phyloP scores from a whole-genome alignment of 2,888 invertebrate genomes.

The Marronus borbonicus region DNA sequence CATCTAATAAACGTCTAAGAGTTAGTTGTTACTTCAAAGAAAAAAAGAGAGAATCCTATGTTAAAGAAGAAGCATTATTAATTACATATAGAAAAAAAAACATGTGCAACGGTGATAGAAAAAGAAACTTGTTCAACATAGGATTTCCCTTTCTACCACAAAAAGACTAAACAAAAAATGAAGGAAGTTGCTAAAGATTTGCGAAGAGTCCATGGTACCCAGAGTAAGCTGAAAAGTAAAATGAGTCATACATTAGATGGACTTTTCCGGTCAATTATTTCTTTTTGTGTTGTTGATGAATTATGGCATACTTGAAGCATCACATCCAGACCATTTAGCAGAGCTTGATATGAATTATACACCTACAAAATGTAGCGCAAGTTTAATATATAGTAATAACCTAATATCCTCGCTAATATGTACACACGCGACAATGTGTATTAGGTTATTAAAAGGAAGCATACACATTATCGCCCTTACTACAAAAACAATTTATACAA shows the following conservation, averaged over 20 bases:
- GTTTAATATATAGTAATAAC: conserved; percentile 35
- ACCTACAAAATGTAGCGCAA: conserved; percentile 70
- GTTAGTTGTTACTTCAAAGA: conserved; percentile 47
- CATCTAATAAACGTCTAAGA: conserved; percentile 42
- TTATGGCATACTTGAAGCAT: conserved; percentile 80
- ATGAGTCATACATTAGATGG: conserved; percentile 64
- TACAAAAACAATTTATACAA: not conserved
- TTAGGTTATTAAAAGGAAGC: not conserved
- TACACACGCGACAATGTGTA: conserved; percentile 13
- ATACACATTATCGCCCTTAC: not conserved
- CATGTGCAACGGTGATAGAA: conserved; percentile 31
- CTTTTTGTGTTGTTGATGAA: conserved; percentile 59
- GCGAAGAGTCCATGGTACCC: conserved; percentile 54
- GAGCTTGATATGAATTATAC: conserved; percentile 78
- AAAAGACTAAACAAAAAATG: conserved; percentile 42
- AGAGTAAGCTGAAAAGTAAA: conserved; percentile 54
- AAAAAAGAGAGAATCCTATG: conserved; percentile 48
- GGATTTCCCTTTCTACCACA: conserved; percentile 49
- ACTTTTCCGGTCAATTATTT: conserved; percentile 62
- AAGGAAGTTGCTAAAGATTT: conserved; percentile 45
- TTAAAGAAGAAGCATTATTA: conserved; percentile 50
- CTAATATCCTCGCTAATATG: conserved; percentile 25
- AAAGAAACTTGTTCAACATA: conserved; percentile 46
- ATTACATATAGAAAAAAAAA: conserved; percentile 32
- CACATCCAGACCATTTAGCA: conserved; percentile 78